These are phyloP conservation scores for Cacatua alba DNA, from an alignment of 2,113 vertebrate genomes.

Conservation along the genomic window DNA sequence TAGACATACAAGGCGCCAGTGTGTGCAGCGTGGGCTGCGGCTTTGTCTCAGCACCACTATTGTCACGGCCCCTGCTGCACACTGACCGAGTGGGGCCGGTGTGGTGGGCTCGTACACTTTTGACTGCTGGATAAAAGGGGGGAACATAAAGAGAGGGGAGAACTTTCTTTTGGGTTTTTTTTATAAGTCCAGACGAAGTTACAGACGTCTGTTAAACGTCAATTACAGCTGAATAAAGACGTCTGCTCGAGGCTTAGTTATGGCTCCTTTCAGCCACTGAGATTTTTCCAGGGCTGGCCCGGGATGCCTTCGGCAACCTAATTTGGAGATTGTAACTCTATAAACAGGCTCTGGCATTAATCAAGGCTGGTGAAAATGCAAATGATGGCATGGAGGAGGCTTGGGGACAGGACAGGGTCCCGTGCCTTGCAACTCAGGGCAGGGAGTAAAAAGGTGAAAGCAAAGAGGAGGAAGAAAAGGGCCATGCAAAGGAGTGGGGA, in stretches of 20 bases:
- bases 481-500: not conserved
- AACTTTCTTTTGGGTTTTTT: slow-evolving; percentile 56
- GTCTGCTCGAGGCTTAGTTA: slow-evolving; percentile 76
- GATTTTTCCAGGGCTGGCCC: slow-evolving; percentile 69
- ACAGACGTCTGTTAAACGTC: slow-evolving; percentile 79
- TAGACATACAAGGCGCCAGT: slow-evolving; percentile 74
- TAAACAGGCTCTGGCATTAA: slow-evolving; percentile 67
- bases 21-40: slow-evolving; percentile 64
- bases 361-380: slow-evolving; percentile 67
- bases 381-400: slow-evolving; percentile 21
- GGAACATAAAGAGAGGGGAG: slow-evolving; percentile 72
- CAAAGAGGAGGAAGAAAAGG: slow-evolving; percentile 15
- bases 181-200: slow-evolving; percentile 78
- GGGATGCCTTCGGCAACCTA: slow-evolving; percentile 73
- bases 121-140: slow-evolving; percentile 78
- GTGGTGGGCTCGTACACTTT: slow-evolving; percentile 71
- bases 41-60: slow-evolving; percentile 76
- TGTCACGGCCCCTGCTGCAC: slow-evolving; percentile 71
- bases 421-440: not conserved
- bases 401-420: not conserved
- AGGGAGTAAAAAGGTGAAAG: not conserved
- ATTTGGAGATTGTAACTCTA: slow-evolving; percentile 75
- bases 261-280: slow-evolving; percentile 68
- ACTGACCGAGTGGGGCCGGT: slow-evolving; percentile 70
- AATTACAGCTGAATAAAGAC: slow-evolving; percentile 82